Base-by-base conservation (phyloP, 2,113 vertebrate genomes). In the Sinocyclocheilus grahami region DNA sequence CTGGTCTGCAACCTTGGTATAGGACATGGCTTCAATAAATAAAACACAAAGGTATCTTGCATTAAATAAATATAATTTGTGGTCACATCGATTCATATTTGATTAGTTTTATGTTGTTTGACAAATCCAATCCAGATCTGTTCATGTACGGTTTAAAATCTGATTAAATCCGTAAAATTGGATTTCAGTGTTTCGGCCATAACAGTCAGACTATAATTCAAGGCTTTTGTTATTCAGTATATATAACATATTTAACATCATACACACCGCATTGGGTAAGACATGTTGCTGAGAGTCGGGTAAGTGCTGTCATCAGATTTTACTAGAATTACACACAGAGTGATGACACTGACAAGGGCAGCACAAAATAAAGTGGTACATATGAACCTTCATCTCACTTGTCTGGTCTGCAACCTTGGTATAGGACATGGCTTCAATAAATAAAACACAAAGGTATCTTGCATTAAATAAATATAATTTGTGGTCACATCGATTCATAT, bases 341-440 rank as follows among this genome's bases (percentile, higher is more conserved):
- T 39, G 37, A 72, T 42, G 69, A 72, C 62, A 27, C 37, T 42
- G 69, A 3, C 22, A 20, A 74, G 37, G 18, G 71, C 71, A n/a
- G n/a, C n/a, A n/a, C n/a, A n/a, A n/a, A n/a, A n/a, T n/a, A n/a
- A n/a, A n/a, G n/a, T n/a, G n/a, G n/a, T n/a, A n/a, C n/a, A n/a
- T n/a, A n/a, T n/a, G n/a, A n/a, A n/a, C 97, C 91, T 96, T 98
- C 89, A 96, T 91, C 90, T 95, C 93, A 74, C 93, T 95, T 85
- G 89, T 94, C 89, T 93, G 95, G 53, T 88, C 71, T 37, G 69
- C 90, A 82, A 87, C 89, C 62, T 60, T 88, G 27, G 89, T 88
- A 91, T 93, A 91, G 79, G 90, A 91, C 5, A 91, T 37, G 62
- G 88, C 94, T 94, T 78, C 60, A 87, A 55, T 12, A 27, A 79